These are phyloP conservation scores for Cyanoderma ruficeps DNA, from an alignment of 2,113 vertebrate genomes.

Conservation along the genomic window DNA sequence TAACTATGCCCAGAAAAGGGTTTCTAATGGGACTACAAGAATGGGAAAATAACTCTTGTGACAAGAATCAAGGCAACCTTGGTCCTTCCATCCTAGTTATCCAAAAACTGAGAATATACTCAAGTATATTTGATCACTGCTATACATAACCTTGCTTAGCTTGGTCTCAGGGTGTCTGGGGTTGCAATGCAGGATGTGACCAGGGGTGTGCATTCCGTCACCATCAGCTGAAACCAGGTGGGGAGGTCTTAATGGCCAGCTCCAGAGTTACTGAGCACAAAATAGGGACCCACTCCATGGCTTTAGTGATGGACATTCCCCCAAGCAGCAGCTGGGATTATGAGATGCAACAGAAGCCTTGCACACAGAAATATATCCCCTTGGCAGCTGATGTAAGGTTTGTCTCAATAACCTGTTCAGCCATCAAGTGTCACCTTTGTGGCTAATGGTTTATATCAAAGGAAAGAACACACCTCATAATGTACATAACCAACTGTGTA, in stretches of 20 bases:
- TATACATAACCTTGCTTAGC: not conserved
- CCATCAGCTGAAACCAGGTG: too few relatives aligned
- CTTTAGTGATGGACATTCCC: not conserved
- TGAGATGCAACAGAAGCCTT: not conserved
- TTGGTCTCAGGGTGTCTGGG: not conserved
- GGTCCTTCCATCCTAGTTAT: not conserved
- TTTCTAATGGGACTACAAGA: not conserved
- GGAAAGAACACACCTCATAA: slow-evolving; percentile 49
- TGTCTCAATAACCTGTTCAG: not conserved
- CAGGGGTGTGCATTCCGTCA: not conserved
- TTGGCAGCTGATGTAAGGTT: not conserved
- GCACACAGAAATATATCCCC: not conserved
- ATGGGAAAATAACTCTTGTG: not conserved
- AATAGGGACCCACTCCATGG: not conserved
- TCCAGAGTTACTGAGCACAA: not conserved
- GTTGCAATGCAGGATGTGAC: not conserved
- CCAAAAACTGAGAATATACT: not conserved
- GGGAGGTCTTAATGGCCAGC: not conserved
- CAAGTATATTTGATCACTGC: not conserved
- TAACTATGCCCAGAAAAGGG: not conserved
- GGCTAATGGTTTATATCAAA: slow-evolving; percentile 27
- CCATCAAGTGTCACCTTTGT: slow-evolving; percentile 19
- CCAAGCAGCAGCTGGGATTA: not conserved
- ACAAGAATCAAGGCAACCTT: not conserved
- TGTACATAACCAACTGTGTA: slow-evolving; percentile 54